Conservation (phyloP, 2,113 vertebrate species). For the Megaptera novaeangliae region DNA sequence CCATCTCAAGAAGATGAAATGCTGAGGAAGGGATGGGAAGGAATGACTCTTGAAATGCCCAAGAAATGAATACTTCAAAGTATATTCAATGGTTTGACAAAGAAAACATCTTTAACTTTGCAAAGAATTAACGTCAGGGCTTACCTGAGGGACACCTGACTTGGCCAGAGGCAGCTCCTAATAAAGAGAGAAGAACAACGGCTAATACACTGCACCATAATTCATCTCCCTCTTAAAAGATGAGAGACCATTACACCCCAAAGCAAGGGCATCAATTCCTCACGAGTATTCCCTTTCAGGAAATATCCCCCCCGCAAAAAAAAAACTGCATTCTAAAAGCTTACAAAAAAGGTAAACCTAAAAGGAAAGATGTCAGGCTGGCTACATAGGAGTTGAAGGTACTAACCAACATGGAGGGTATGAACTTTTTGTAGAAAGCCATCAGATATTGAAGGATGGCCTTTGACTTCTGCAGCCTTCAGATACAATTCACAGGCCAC, state of each 20-base stretch:
- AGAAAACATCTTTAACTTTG: slow-evolving; percentile 28
- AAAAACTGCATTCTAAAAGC: neutral
- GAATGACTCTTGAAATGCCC: neutral
- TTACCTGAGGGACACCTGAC: slow-evolving; percentile 68
- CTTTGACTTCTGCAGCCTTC: neutral
- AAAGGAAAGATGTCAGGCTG: neutral
- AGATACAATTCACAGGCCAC: neutral
- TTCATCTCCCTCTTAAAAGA: slow-evolving; percentile 1
- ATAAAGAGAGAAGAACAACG: slow-evolving; percentile 65
- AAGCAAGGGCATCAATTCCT: neutral
- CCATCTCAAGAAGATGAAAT: neutral
- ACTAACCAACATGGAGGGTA: neutral
- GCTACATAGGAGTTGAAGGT: neutral
- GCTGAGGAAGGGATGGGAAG: neutral
- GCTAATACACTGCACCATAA: neutral
- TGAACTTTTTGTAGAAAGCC: neutral
- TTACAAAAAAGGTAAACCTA: neutral
- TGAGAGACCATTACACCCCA: neutral
- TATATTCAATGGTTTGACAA: neutral
- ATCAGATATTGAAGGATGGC: neutral
- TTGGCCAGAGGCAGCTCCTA: slow-evolving; percentile 66
- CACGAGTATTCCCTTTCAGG: neutral
- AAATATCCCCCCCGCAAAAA: neutral
- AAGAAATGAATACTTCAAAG: neutral
- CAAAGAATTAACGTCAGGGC: slow-evolving; percentile 48